Conservation (phyloP, 2,888 invertebrate genomes). For the Phytoseiulus persimilis region DNA sequence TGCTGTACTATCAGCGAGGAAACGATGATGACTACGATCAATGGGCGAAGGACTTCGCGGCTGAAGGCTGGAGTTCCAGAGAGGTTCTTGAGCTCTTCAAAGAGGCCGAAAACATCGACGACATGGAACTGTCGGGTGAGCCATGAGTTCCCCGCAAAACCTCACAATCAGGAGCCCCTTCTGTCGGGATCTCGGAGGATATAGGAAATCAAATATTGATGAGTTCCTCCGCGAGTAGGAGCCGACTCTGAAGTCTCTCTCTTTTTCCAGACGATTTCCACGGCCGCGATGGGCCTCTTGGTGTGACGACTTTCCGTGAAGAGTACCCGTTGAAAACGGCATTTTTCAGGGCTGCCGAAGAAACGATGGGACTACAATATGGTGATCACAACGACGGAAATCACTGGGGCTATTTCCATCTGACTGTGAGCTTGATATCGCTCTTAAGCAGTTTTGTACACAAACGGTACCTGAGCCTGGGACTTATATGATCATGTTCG, state of each 20-base stretch:
- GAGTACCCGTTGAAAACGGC: neutral
- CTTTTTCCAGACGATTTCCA: neutral
- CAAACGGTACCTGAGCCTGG: no score
- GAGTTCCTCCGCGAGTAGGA: no score
- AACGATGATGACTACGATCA: neutral
- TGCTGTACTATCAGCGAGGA: no score
- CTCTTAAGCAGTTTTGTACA: neutral
- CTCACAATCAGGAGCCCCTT: no score
- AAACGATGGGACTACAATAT: neutral
- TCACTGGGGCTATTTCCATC: slow-evolving; percentile 13
- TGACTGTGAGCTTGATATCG: neutral
- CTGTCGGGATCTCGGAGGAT: no score
- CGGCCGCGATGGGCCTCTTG: neutral
- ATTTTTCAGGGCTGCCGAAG: neutral
- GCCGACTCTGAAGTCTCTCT: no score
- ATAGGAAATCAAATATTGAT: no score
- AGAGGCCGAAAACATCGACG: neutral
- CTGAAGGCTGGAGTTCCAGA: neutral
- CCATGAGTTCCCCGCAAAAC: no score
- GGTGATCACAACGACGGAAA: slow-evolving; percentile 18
- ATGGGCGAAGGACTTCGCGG: neutral
- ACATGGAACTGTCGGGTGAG: neutral
- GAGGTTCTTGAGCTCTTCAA: slow-evolving; percentile 13
- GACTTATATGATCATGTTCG: neutral
- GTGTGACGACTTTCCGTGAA: slow-evolving; percentile 20